These are phyloP conservation scores for Tenodera sinensis DNA, from an alignment of 2,888 invertebrate species.

Conservation along the genomic window DNA sequence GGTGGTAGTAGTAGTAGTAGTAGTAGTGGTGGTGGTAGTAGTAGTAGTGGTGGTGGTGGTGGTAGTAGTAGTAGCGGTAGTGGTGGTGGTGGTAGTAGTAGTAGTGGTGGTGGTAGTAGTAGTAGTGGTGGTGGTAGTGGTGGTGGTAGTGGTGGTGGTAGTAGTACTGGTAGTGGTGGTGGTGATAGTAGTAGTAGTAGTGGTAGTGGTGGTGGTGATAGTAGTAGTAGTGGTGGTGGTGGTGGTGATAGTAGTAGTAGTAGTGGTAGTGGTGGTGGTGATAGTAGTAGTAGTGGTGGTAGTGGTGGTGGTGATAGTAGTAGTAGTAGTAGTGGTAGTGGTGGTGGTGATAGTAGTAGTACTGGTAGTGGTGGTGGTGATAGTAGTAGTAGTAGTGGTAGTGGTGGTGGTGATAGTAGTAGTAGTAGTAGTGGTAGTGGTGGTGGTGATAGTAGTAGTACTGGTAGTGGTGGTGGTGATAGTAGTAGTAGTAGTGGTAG, in stretches of 20 bases:
- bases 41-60: too few species aligned
- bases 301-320: neutral
- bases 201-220: neutral
- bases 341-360: too few species aligned
- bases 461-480: too few species aligned
- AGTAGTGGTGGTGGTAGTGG: neutral
- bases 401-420: neutral
- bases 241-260: neutral
- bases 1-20: too few species aligned
- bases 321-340: neutral
- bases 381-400: neutral
- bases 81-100: neutral
- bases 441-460: neutral
- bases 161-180: too few species aligned
- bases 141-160: neutral
- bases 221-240: neutral
- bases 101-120: neutral
- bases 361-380: neutral
- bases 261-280: neutral
- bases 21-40: too few species aligned
- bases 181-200: neutral
- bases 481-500: neutral
- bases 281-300: neutral
- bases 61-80: neutral
- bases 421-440: neutral